These are phyloP conservation scores for Abscondita cerata DNA, from an alignment of 2,888 invertebrate genomes.

Conservation along the genomic window DNA sequence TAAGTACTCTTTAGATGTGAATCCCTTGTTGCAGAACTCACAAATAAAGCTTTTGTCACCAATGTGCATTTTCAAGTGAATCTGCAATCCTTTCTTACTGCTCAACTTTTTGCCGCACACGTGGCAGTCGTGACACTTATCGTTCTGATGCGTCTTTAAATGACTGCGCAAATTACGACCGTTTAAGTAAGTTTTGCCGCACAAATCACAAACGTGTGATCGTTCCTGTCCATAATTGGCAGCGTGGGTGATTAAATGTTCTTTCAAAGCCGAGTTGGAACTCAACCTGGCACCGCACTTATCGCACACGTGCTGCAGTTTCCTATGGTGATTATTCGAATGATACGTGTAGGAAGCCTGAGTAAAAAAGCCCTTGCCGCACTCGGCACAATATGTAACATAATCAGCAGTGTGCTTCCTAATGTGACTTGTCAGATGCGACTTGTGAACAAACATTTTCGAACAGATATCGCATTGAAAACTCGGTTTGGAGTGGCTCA, in stretches of 20 bases:
- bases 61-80: conserved; percentile 57
- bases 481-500: conserved; percentile 64
- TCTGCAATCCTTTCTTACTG: conserved; percentile 50
- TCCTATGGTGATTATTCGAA: conserved; percentile 47
- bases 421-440: conserved; percentile 66
- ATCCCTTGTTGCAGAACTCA: conserved; percentile 39
- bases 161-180: conserved; percentile 49
- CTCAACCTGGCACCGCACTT: conserved; percentile 62
- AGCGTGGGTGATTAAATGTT: conserved; percentile 46
- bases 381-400: conserved; percentile 49
- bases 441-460: conserved; percentile 66
- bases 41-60: conserved; percentile 46
- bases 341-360: conserved; percentile 48
- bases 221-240: conserved; percentile 45
- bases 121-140: conserved; percentile 48
- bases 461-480: conserved; percentile 67
- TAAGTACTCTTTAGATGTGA: conserved; percentile 40
- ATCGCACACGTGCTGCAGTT: conserved; percentile 55
- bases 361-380: conserved; percentile 51
- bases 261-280: conserved; percentile 49
- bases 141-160: conserved; percentile 47
- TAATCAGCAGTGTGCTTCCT: conserved; percentile 63
- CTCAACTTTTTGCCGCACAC: conserved; percentile 55
- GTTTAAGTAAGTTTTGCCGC: conserved; percentile 59
- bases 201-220: conserved; percentile 55